These are phyloP conservation scores for Exocentrus adspersus DNA, from an alignment of 2,888 invertebrate species.

Conservation along the genomic window DNA sequence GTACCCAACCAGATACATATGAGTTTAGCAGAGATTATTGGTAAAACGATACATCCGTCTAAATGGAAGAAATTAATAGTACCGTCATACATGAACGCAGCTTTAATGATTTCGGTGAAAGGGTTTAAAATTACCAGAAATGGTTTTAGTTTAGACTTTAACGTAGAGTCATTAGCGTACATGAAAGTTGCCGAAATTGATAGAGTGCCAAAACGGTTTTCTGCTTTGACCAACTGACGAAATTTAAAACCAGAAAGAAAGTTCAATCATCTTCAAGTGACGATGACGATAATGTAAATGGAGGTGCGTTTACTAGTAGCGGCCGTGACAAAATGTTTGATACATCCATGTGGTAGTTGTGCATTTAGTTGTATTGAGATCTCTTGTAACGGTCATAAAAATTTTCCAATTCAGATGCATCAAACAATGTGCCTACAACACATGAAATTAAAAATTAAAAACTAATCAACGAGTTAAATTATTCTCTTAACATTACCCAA, in stretches of 20 bases:
- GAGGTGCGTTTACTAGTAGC: slow-evolving; percentile 1
- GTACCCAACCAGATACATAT: slow-evolving; percentile 6
- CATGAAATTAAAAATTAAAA: not conserved
- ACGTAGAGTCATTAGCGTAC: slow-evolving; percentile 1
- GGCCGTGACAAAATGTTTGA: slow-evolving; percentile 1
- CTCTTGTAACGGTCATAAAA: not conserved
- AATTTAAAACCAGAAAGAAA: slow-evolving; percentile 15
- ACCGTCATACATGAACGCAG: not conserved
- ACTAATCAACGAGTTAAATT: not conserved
- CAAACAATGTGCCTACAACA: not conserved
- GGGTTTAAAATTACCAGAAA: slow-evolving; percentile 1
- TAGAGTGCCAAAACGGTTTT: slow-evolving; percentile 9
- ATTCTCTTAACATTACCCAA: not conserved
- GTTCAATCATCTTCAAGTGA: slow-evolving; percentile 17
- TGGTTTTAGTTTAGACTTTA: slow-evolving; percentile 2
- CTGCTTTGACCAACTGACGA: slow-evolving; percentile 9
- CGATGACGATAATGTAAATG: slow-evolving; percentile 2
- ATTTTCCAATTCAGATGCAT: not conserved
- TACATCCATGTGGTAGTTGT: not conserved
- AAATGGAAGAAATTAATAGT: not conserved
- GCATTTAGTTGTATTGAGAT: not conserved
- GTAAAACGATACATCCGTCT: not conserved
- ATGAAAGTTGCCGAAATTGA: slow-evolving; percentile 4
- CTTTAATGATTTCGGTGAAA: not conserved
- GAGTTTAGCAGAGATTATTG: not conserved